These are phyloP conservation scores for Myotis vivesi DNA, from an alignment of 2,797 vertebrate genomes.

Conservation along the genomic window DNA sequence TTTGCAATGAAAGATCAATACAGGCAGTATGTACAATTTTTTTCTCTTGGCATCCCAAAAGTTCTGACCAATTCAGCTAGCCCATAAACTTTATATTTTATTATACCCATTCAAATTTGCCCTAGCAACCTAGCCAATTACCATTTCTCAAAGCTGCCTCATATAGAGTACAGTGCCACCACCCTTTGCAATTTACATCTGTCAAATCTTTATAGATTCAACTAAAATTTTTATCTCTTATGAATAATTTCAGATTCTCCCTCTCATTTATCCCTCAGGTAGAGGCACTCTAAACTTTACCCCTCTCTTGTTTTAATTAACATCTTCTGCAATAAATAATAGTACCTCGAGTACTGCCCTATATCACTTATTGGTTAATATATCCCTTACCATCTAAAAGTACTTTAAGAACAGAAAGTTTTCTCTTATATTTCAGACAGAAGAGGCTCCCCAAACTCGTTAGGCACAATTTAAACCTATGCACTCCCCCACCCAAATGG, in stretches of 20 bases:
- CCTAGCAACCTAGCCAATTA: background rate
- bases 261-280: background rate
- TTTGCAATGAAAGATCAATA: background rate
- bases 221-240: background rate
- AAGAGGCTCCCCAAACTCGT: background rate
- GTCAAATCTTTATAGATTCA: background rate
- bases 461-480: background rate
- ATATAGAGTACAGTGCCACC: accelerated
- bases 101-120: background rate
- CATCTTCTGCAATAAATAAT: background rate
- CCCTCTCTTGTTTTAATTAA: background rate
- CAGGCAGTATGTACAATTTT: background rate
- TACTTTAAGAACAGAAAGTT: background rate
- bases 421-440: background rate
- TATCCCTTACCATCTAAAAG: background rate
- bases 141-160: background rate
- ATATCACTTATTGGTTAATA: background rate
- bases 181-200: background rate
- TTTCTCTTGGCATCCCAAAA: background rate
- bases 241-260: background rate
- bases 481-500: background rate
- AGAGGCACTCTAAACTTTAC: background rate
- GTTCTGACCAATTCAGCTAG: background rate
- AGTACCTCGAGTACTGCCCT: background rate
- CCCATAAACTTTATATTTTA: background rate